Evolutionary conservation across 2,797 vertebrate species (phyloP).

Genomic region (Coregonus suidteri): DNA sequence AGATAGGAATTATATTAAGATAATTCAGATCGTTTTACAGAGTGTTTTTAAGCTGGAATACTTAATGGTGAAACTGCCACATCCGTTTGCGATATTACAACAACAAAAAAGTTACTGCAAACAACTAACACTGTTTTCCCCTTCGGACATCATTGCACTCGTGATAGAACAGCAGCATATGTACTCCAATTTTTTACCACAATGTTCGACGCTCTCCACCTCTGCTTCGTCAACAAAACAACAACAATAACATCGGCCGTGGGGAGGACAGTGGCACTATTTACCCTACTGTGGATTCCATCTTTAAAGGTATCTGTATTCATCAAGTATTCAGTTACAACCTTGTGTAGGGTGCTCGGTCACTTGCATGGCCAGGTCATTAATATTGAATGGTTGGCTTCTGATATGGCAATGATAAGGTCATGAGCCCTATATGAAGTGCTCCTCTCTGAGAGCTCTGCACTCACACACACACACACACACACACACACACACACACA

Average conservation of each 20-base stretch:
- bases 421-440: constrained; percentile 44
- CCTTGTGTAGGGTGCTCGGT: constrained; percentile 19
- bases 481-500: not conserved
- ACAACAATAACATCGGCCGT: no score
- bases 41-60: not conserved
- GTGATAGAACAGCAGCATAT: no score
- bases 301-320: constrained; percentile 31
- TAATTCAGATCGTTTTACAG: not conserved
- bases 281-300: constrained; percentile 17
- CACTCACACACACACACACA: not conserved
- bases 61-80: no score
- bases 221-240: no score
- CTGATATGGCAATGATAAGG: constrained; percentile 50
- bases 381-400: constrained; percentile 50
- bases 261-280: not conserved
- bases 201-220: no score
- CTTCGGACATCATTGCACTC: no score
- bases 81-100: no score
- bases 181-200: no score
- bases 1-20: not conserved
- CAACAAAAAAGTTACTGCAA: no score
- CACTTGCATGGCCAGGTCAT: constrained; percentile 36
- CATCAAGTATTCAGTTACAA: constrained; percentile 41
- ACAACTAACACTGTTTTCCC: no score
- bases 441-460: constrained; percentile 23